Evolutionary conservation across 2,888 invertebrate species (phyloP).

Genomic region (Dolichopus griseipennis): DNA sequence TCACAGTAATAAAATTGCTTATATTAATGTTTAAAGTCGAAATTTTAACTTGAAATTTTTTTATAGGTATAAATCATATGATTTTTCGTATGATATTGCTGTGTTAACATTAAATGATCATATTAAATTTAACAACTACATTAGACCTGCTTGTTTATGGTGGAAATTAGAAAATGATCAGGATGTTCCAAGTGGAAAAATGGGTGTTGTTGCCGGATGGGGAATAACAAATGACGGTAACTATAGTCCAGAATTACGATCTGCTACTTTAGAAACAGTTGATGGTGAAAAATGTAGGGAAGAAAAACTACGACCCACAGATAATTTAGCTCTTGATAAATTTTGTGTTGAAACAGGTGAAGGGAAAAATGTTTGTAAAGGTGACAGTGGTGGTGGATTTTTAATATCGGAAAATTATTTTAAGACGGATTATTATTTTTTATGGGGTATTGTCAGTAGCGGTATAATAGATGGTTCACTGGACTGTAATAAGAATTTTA

Average conservation of each 20-base stretch:
- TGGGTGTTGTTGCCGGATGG: slow-evolving; percentile 27
- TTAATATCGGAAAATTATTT: slow-evolving; percentile 13
- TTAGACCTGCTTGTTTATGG: slow-evolving; percentile 38
- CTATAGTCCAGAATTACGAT: slow-evolving; percentile 21
- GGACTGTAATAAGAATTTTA: neutral
- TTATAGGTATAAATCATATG: no score
- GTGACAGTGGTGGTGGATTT: slow-evolving; percentile 34
- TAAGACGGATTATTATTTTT: slow-evolving; percentile 19
- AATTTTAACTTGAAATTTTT: no score
- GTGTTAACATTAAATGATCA: slow-evolving; percentile 29
- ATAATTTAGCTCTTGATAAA: slow-evolving; percentile 31
- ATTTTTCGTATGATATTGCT: slow-evolving; percentile 32
- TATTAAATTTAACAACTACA: slow-evolving; percentile 30
- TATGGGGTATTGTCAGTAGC: slow-evolving; percentile 30
- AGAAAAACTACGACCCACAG: slow-evolving; percentile 20
- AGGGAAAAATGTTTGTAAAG: slow-evolving; percentile 25
- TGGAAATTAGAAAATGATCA: slow-evolving; percentile 23
- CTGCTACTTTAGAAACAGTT: slow-evolving; percentile 22
- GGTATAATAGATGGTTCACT: slow-evolving; percentile 13
- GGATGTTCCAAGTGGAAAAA: slow-evolving; percentile 12
- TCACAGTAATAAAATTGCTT: slow-evolving; percentile 26
- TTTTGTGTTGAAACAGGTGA: slow-evolving; percentile 31
- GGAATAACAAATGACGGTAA: slow-evolving; percentile 20
- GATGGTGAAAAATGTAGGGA: slow-evolving; percentile 25
- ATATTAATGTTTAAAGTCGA: no score